Percentiles rank a stretch among this genome's conserved stretches.
Evolutionary conservation across 2,113 vertebrate genomes (phyloP).

Genomic region (Mirounga angustirostris): DNA sequence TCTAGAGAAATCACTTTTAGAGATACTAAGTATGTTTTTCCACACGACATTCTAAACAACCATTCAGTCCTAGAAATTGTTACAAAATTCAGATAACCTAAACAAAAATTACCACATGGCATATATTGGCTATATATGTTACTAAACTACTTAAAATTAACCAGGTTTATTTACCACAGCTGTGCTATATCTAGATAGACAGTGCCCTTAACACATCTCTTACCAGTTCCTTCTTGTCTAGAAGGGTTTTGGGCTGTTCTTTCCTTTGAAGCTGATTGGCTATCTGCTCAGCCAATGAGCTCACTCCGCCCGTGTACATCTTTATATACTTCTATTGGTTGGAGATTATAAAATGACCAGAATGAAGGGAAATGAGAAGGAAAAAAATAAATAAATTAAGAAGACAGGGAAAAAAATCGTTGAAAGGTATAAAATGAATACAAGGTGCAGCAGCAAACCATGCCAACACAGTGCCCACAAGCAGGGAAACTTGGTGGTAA

Average conservation of each 20-base stretch:
- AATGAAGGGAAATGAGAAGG: slow-evolving; percentile 77
- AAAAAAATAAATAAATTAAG: slow-evolving; percentile 81
- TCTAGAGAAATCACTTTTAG: not conserved
- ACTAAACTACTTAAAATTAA: not conserved
- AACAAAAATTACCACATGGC: not conserved
- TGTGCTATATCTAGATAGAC: slow-evolving; percentile 71
- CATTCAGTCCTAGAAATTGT: not conserved
- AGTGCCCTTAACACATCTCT: slow-evolving; percentile 83
- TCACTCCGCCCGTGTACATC: slow-evolving; percentile 98
- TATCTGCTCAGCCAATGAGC: slow-evolving; percentile 98
- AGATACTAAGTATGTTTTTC: not conserved
- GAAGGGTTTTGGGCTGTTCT: slow-evolving; percentile 92
- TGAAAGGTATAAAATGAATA: slow-evolving; percentile 74
- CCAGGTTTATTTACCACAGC: slow-evolving; percentile 40
- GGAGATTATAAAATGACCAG: slow-evolving; percentile 83
- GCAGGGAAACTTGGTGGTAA: slow-evolving; percentile 80
- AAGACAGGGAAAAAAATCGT: slow-evolving; percentile 51
- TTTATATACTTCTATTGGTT: slow-evolving; percentile 94
- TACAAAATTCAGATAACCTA: slow-evolving; percentile 34
- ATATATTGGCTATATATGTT: not conserved
- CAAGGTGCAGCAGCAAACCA: slow-evolving; percentile 86
- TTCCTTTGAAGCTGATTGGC: slow-evolving; percentile 97
- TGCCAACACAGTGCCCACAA: slow-evolving; percentile 87
- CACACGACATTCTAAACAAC: not conserved
- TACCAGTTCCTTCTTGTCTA: slow-evolving; percentile 98